Percentiles rank a stretch among this genome's conserved stretches.
These are phyloP conservation scores for Vulpes vulpes DNA, from an alignment of 2,113 vertebrate species.

Conservation along the genomic window DNA sequence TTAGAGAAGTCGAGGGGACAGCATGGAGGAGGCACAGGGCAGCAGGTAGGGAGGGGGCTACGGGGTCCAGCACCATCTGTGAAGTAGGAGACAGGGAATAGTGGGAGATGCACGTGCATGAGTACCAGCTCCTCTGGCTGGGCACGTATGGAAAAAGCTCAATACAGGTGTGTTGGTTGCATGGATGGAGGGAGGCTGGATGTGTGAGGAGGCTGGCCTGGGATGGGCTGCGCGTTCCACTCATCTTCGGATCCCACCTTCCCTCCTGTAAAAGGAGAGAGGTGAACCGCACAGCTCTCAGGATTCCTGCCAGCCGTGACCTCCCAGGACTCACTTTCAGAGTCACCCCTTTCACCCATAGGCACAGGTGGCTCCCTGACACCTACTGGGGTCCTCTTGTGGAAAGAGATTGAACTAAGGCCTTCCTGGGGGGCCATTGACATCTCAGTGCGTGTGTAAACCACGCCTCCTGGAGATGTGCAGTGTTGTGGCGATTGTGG, in stretches of 20 bases:
- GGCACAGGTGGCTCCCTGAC: background rate
- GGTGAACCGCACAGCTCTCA: background rate
- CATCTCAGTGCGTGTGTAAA: background rate
- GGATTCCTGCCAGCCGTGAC: background rate
- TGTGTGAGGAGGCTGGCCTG: background rate
- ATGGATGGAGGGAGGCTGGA: background rate
- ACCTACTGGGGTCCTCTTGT: background rate
- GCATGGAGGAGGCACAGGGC: background rate
- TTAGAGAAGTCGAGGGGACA: background rate
- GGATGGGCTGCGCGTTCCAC: background rate
- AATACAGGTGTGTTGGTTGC: background rate
- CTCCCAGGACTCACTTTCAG: too few species aligned
- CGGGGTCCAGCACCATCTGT: background rate
- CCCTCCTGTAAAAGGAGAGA: background rate
- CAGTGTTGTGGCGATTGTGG: background rate
- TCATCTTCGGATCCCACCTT: background rate
- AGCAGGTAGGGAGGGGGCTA: background rate
- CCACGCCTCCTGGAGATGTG: background rate
- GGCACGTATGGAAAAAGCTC: background rate
- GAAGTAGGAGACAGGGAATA: too few species aligned
- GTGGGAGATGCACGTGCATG: rapidly evolving
- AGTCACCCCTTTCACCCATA: background rate
- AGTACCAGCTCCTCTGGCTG: background rate
- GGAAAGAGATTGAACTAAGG: background rate
- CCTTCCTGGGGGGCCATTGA: background rate